Percentiles rank a stretch among this genome's conserved stretches.
phyloP scores from a whole-genome alignment of 2,113 vertebrate species.

The Bothrops jararaca region DNA sequence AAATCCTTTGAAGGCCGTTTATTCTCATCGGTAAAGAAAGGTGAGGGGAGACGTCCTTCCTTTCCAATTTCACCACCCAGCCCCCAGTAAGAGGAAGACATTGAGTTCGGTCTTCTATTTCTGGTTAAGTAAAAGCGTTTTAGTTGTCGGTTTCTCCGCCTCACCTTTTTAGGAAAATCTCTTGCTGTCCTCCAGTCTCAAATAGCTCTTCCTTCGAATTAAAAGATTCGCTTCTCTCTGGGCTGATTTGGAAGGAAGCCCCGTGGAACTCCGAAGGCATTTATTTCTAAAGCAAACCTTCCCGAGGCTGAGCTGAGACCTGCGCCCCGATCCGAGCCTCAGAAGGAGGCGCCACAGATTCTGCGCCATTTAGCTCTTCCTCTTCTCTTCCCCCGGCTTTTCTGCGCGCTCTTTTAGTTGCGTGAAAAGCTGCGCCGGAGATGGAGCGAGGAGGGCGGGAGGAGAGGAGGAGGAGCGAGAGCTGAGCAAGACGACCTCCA shows the following conservation, averaged over 20 bases:
- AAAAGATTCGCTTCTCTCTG: not conserved
- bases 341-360: not conserved
- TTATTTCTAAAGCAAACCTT: not conserved
- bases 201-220: not conserved
- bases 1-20: not conserved
- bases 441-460: not conserved
- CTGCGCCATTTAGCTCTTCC: not conserved
- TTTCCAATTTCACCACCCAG: not conserved
- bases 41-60: not conserved
- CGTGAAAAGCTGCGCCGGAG: not conserved
- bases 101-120: not conserved
- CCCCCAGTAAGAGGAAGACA: too few relatives aligned
- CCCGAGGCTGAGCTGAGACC: too few relatives aligned
- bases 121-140: not conserved
- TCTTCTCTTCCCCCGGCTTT: rapidly evolving
- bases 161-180: not conserved
- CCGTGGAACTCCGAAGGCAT: not conserved
- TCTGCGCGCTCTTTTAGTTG: not conserved
- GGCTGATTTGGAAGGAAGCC: not conserved
- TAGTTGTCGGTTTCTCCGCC: not conserved
- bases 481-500: constrained; percentile 53
- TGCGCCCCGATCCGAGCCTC: not conserved
- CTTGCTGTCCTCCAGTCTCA: not conserved
- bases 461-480: constrained; percentile 1
- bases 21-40: not conserved